Evolutionary conservation across 2,888 invertebrate genomes (phyloP).

Genomic region (Criorhina ranunculi): DNA sequence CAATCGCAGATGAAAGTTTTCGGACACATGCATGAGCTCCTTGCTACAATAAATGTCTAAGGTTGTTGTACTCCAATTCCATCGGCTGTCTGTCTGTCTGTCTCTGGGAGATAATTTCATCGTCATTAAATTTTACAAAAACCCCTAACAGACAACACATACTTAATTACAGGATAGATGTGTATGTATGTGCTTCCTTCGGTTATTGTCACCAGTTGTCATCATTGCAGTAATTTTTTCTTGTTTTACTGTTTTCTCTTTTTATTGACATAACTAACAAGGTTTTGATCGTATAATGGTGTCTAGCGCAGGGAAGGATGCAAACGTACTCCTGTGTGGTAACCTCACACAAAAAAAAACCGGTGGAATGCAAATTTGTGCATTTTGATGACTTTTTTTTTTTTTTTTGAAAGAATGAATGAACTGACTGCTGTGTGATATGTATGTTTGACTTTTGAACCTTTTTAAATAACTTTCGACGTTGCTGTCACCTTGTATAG

Average conservation of each 20-base stretch:
- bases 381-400: conserved; percentile 49
- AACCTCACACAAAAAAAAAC: conserved; percentile 12
- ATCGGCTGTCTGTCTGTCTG: conserved; percentile 18
- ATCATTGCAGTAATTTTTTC: conserved; percentile 22
- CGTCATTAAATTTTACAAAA: conserved; percentile 37
- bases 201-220: conserved; percentile 37
- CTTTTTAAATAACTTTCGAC: conserved; percentile 43
- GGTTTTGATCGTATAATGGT: conserved; percentile 60
- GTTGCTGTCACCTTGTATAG: conserved; percentile 46
- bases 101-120: conserved; percentile 47
- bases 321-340: conserved; percentile 35
- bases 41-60: conserved; percentile 10
- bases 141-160: conserved; percentile 16
- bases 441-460: conserved; percentile 40
- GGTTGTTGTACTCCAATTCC: conserved; percentile 58
- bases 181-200: conserved; percentile 4
- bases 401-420: conserved; percentile 32
- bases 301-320: conserved; percentile 14
- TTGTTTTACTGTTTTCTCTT: conserved; percentile 2
- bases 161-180: conserved; percentile 43
- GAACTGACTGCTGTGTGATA: conserved; percentile 36
- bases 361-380: conserved; percentile 50
- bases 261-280: conserved; percentile 65
- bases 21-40: conserved; percentile 58
- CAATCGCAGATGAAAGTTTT: conserved; percentile 66